These are phyloP conservation scores for Drosophila erecta DNA, from an alignment of 1,140 invertebrate species.

Conservation along the genomic window DNA sequence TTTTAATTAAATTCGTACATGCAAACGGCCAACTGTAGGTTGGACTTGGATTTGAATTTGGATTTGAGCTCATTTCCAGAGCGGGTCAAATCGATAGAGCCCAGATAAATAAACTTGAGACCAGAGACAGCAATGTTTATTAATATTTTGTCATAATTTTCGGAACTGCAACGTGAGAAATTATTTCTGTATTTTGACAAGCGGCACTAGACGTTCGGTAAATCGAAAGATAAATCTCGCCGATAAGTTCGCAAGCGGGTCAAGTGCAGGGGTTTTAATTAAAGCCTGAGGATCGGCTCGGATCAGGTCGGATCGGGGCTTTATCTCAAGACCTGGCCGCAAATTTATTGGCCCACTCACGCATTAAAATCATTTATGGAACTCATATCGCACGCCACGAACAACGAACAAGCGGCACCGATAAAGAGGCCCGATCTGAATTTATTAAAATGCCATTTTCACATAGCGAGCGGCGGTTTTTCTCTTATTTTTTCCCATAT, in stretches of 20 bases:
- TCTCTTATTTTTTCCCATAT: conserved; percentile 41
- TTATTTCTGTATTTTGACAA: conserved; percentile 67
- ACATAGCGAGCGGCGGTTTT: conserved; percentile 54
- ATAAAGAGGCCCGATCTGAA: conserved; percentile 74
- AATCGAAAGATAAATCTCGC: conserved; percentile 55
- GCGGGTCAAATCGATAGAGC: conserved; percentile 77
- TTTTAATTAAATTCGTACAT: conserved; percentile 83
- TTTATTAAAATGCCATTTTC: conserved; percentile 82
- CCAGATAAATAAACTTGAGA: conserved; percentile 59
- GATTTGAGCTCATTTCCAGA: conserved; percentile 55
- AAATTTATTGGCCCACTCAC: conserved; percentile 78
- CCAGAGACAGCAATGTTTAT: conserved; percentile 65
- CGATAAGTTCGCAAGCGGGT: conserved; percentile 66
- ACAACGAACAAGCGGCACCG: conserved; percentile 48
- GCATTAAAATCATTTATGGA: conserved; percentile 73
- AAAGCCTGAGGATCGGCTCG: conserved; percentile 33
- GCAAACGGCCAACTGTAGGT: conserved; percentile 47
- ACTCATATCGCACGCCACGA: conserved; percentile 55
- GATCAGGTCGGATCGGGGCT: conserved; percentile 12
- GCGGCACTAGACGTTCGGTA: conserved; percentile 26
- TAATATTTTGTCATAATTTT: conserved; percentile 81
- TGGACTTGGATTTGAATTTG: conserved; percentile 9
- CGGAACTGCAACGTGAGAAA: conserved; percentile 72
- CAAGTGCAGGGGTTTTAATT: conserved; percentile 75
- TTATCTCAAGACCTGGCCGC: conserved; percentile 45